These are phyloP conservation scores for Megaleporinus macrocephalus DNA, from an alignment of 2,113 vertebrate genomes.

Conservation along the genomic window DNA sequence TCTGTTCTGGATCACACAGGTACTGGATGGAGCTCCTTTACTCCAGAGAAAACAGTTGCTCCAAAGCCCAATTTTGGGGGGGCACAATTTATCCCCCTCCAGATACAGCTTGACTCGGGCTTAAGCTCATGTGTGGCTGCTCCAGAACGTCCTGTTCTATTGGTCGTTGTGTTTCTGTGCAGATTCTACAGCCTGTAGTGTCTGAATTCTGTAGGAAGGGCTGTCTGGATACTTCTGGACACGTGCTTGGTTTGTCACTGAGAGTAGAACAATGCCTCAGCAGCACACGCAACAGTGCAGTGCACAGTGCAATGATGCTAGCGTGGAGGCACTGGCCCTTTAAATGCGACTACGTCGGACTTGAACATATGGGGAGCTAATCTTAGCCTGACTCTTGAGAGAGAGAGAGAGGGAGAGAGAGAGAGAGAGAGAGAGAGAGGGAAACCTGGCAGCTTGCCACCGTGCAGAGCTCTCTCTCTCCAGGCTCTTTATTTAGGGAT, in stretches of 20 bases:
- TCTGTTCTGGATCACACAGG: too few species aligned
- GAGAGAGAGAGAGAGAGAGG: slow-evolving; percentile 66
- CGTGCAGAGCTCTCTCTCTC: slow-evolving; percentile 57
- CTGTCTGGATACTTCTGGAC: neutral
- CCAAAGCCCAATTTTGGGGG: neutral
- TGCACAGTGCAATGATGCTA: slow-evolving; percentile 27
- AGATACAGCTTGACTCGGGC: too few species aligned
- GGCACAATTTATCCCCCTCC: too few species aligned
- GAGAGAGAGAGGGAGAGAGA: slow-evolving; percentile 61
- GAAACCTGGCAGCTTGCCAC: slow-evolving; percentile 76
- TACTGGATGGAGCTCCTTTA: neutral
- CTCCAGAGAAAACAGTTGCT: neutral
- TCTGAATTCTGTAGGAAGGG: neutral
- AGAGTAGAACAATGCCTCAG: neutral
- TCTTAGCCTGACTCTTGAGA: slow-evolving; percentile 79
- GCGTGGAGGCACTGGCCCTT: slow-evolving; percentile 69
- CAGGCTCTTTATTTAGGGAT: slow-evolving; percentile 9
- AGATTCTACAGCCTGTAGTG: neutral
- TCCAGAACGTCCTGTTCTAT: neutral
- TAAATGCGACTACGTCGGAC: slow-evolving; percentile 73
- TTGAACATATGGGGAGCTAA: slow-evolving; percentile 83
- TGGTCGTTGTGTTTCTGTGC: neutral
- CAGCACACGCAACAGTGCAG: slow-evolving; percentile 44
- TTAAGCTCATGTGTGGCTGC: too few species aligned
- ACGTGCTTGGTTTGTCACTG: neutral